Evolutionary conservation across 35 echinoderm and acorn worm genomes (phyloP).

Genomic region (Apostichopus japonicus): DNA sequence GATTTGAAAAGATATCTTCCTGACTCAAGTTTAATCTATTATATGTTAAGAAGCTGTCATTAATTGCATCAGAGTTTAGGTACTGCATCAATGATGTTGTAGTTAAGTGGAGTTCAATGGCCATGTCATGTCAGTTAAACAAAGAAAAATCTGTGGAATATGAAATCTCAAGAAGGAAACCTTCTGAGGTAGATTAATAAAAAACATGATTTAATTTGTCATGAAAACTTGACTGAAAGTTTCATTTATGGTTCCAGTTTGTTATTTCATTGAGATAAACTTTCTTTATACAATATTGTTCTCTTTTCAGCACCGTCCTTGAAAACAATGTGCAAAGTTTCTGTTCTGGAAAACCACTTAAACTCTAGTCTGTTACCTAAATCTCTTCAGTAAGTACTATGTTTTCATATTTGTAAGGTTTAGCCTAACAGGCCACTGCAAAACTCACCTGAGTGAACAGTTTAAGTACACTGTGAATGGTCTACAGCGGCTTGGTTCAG

Average conservation of each 20-base stretch:
- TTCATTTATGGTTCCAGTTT: no score
- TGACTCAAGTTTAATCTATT: no score
- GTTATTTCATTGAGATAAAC: not conserved
- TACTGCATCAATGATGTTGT: not conserved
- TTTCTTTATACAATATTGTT: not conserved
- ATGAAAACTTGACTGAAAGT: no score
- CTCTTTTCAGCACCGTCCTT: constrained; percentile 64
- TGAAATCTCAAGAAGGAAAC: not conserved
- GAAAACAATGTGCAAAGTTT: constrained; percentile 83
- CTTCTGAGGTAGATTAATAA: not conserved
- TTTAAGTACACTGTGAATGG: no score
- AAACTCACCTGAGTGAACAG: no score
- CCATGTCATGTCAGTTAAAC: not conserved
- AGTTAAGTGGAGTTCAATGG: not conserved
- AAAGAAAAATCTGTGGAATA: not conserved
- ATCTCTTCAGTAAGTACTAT: constrained; percentile 53
- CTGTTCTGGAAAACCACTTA: constrained; percentile 58
- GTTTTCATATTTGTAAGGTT: no score
- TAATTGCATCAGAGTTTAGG: not conserved
- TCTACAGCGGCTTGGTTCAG: no score
- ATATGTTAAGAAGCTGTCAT: not conserved
- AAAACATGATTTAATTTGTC: no score
- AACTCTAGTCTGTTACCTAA: constrained; percentile 56
- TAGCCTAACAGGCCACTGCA: no score
- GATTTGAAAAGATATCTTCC: no score